These are phyloP conservation scores for Brachypteracias leptosomus DNA, from an alignment of 2,113 vertebrate genomes.

Conservation along the genomic window DNA sequence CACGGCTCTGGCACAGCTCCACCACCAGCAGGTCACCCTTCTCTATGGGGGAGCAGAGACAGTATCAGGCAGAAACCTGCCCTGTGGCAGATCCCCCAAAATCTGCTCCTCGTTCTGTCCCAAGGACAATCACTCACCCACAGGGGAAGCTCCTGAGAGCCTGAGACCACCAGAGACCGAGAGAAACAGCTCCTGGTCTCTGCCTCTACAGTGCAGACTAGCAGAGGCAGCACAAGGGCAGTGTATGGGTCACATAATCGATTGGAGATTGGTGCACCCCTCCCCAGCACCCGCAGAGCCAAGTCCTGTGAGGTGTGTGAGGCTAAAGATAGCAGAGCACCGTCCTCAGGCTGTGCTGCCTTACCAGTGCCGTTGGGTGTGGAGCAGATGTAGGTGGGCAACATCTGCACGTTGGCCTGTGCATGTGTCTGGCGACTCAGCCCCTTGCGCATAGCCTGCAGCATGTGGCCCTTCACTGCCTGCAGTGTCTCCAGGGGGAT, in stretches of 20 bases:
- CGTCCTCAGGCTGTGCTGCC: neutral
- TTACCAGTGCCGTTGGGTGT: constrained; percentile 84
- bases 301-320: fast-evolving
- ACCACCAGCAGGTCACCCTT: constrained; percentile 81
- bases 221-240: neutral
- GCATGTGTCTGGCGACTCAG: constrained; percentile 61
- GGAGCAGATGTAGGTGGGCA: constrained; percentile 84
- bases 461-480: constrained; percentile 72
- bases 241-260: neutral
- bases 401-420: constrained; percentile 76
- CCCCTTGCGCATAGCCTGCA: constrained; percentile 70
- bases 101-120: neutral
- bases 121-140: neutral
- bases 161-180: neutral
- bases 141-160: neutral
- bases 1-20: constrained; percentile 80
- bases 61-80: neutral
- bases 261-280: neutral
- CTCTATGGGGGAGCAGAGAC: constrained; percentile 61
- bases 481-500: constrained; percentile 68
- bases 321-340: neutral
- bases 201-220: neutral
- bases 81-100: neutral
- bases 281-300: neutral
- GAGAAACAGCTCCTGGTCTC: neutral